A percentile compares a stretch with the other conserved stretches of the same genome.
These are phyloP conservation scores for Tachystola acroxantha DNA, from an alignment of 2,888 invertebrate species.

Conservation along the genomic window DNA sequence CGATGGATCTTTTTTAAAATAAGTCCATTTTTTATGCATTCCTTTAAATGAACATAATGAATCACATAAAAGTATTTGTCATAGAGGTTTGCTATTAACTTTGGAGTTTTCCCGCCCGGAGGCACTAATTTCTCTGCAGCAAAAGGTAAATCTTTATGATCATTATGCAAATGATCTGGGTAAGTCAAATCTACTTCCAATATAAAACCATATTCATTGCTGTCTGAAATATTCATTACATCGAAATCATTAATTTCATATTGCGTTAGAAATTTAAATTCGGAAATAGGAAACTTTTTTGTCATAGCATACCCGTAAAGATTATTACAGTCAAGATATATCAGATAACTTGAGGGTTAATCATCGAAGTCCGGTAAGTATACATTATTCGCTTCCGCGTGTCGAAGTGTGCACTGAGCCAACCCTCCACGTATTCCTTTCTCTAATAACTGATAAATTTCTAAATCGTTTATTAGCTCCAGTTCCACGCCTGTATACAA, in stretches of 20 bases:
- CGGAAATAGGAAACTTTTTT: no score
- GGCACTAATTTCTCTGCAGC: constrained; percentile 13
- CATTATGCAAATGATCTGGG: constrained; percentile 6
- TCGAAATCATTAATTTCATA: neutral
- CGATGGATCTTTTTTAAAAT: no score
- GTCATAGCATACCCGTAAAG: neutral
- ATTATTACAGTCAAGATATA: neutral
- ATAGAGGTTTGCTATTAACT: constrained; percentile 17
- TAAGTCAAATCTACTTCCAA: neutral
- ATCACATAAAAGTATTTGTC: constrained; percentile 27
- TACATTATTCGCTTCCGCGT: neutral
- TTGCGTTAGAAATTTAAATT: no score
- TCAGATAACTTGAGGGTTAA: no score
- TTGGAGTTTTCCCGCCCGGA: constrained; percentile 8
- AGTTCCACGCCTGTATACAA: no score
- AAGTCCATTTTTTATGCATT: constrained; percentile 26
- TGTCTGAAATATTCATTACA: neutral
- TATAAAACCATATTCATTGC: neutral
- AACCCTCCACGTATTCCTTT: no score
- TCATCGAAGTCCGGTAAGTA: neutral
- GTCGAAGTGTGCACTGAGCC: no score
- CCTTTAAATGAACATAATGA: constrained; percentile 26
- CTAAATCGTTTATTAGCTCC: no score
- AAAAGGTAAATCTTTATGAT: constrained; percentile 10
- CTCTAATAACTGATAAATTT: no score